phyloP scores from a whole-genome alignment of 1,140 invertebrate genomes.

The Trichoplusia ni region DNA sequence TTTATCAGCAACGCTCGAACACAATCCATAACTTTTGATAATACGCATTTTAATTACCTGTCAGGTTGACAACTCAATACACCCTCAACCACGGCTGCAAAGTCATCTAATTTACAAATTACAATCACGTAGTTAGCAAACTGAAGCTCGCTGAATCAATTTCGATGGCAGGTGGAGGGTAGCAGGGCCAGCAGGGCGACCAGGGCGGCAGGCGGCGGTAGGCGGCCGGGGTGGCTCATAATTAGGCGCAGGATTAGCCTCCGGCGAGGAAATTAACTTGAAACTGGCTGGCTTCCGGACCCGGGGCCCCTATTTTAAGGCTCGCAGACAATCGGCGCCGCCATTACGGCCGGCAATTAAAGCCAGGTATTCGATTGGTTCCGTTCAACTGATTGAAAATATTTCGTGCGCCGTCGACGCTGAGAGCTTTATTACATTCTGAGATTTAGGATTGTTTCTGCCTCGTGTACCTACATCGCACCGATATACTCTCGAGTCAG shows the following conservation, averaged over 20 bases:
- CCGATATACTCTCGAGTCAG: neutral
- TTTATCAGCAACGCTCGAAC: too few species aligned
- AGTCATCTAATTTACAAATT: too few species aligned
- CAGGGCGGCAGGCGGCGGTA: too few species aligned
- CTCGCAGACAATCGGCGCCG: constrained; percentile 37
- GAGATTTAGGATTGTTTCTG: constrained; percentile 18
- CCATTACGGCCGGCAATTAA: constrained; percentile 21
- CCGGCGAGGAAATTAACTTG: constrained; percentile 71
- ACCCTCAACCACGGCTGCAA: too few species aligned
- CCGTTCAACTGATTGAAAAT: constrained; percentile 30
- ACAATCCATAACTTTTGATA: too few species aligned
- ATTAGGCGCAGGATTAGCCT: constrained; percentile 71
- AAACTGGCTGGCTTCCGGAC: constrained; percentile 54
- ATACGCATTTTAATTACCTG: too few species aligned
- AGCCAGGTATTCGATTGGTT: constrained; percentile 22
- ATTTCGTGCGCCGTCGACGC: constrained; percentile 10
- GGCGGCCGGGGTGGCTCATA: constrained; percentile 47
- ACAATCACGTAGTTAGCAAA: neutral
- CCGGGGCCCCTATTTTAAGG: constrained; percentile 53
- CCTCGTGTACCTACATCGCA: neutral
- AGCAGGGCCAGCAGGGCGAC: neutral
- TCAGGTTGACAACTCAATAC: too few species aligned
- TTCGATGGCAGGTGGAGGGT: neutral
- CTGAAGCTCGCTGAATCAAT: constrained; percentile 49
- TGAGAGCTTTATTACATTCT: constrained; percentile 18